phyloP scores from a whole-genome alignment of 2,888 invertebrate genomes.

The Tiliacea aurago region DNA sequence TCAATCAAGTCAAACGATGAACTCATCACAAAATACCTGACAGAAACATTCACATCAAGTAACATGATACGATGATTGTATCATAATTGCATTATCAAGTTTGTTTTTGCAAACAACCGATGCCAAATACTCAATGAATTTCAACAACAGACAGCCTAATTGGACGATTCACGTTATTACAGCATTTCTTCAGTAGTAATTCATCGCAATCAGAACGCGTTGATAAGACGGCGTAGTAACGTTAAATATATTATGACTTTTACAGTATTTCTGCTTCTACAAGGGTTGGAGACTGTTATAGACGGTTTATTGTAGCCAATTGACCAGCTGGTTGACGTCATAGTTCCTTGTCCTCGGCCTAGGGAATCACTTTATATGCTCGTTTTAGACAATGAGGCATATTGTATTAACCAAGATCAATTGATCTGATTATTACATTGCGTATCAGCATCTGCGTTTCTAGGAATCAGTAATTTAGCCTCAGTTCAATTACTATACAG shows the following conservation, averaged over 20 bases:
- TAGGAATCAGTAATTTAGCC: not conserved
- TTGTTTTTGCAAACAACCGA: conserved; percentile 48
- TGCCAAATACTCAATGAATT: conserved; percentile 46
- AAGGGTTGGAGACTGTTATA: conserved; percentile 20
- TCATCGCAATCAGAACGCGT: conserved; percentile 18
- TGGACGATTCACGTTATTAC: conserved; percentile 31
- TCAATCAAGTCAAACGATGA: not conserved
- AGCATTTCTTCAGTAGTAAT: conserved; percentile 37
- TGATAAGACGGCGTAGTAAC: conserved; percentile 16
- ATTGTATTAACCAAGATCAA: conserved; percentile 49
- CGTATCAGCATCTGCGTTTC: conserved; percentile 20
- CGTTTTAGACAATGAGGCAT: conserved; percentile 28
- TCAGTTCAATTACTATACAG: not conserved
- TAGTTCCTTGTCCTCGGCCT: conserved; percentile 56
- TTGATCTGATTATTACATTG: conserved; percentile 42
- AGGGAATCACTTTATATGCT: conserved; percentile 53
- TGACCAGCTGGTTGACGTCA: conserved; percentile 54
- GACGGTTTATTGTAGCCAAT: conserved; percentile 39
- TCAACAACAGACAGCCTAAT: conserved; percentile 41
- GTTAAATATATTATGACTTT: conserved; percentile 15
- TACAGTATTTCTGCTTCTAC: conserved; percentile 17
- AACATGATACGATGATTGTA: conserved; percentile 29
- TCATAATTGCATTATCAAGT: conserved; percentile 51
- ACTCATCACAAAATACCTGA: conserved; percentile 27
- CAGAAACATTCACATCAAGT: conserved; percentile 29